Conservation (phyloP, 2,113 vertebrate species). For the Anthoscopus minutus region DNA sequence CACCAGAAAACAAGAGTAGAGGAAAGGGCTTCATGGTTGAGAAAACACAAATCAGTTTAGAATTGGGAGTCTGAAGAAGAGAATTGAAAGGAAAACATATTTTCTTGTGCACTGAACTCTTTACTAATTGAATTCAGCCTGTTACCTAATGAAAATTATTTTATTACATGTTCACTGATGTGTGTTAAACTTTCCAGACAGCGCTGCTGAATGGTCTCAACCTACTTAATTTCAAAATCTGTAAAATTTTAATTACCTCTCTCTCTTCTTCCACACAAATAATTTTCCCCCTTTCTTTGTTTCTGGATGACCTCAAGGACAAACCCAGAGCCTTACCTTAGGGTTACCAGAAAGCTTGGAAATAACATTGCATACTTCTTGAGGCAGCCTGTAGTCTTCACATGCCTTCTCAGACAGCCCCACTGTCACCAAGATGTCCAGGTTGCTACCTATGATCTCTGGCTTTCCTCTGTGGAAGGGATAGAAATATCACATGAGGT, state of each 20-base stretch:
- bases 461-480: slow-evolving; percentile 79
- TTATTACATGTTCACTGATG: background rate
- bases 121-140: slow-evolving; percentile 26
- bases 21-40: slow-evolving; percentile 7
- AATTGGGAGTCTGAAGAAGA: background rate
- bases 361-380: slow-evolving; percentile 83
- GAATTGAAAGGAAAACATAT: slow-evolving; percentile 38
- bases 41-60: slow-evolving; percentile 4
- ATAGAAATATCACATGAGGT: background rate
- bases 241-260: background rate
- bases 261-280: background rate
- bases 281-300: background rate
- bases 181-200: slow-evolving; percentile 14
- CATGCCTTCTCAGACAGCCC: slow-evolving; percentile 81
- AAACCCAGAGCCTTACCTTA: slow-evolving; percentile 72
- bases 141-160: slow-evolving; percentile 8
- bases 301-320: background rate
- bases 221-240: background rate
- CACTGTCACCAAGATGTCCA: slow-evolving; percentile 84
- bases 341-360: slow-evolving; percentile 77
- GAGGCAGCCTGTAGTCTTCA: slow-evolving; percentile 84
- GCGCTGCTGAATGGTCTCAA: slow-evolving; percentile 13
- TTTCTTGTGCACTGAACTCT: slow-evolving; percentile 38
- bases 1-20: slow-evolving; percentile 18
- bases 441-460: slow-evolving; percentile 90